Evolutionary conservation across 2,113 vertebrate species (phyloP).

Genomic region (Epinephelus lanceolatus): DNA sequence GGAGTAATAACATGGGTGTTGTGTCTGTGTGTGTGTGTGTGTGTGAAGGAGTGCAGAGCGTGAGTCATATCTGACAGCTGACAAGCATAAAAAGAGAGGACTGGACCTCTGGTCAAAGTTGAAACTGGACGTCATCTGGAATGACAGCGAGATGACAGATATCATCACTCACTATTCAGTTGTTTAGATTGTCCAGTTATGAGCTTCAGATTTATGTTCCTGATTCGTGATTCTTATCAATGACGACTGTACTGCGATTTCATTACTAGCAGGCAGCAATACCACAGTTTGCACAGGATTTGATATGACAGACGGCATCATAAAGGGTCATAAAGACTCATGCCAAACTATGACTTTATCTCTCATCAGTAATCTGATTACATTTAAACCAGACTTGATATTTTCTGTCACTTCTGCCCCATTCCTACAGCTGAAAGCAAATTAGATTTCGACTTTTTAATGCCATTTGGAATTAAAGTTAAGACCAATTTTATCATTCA

Average conservation of each 20-base stretch:
- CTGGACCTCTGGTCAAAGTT: conserved; percentile 30
- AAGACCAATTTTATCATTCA: no score
- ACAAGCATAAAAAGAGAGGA: conserved; percentile 34
- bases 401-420: not conserved
- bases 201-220: conserved; percentile 38
- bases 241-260: not conserved
- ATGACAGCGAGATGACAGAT: conserved; percentile 40
- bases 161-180: conserved; percentile 32
- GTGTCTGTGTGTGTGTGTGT: conserved; percentile 14
- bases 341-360: conserved; percentile 1
- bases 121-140: conserved; percentile 42
- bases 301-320: conserved; percentile 7
- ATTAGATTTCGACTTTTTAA: no score
- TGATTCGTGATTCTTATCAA: conserved; percentile 18
- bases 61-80: conserved; percentile 53
- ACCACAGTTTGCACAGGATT: not conserved
- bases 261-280: not conserved
- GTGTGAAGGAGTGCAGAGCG: conserved; percentile 41
- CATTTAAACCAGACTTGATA: conserved; percentile 9
- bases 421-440: not conserved
- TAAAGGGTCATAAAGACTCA: not conserved
- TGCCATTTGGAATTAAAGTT: no score
- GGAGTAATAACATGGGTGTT: conserved; percentile 43
- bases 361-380: conserved; percentile 15
- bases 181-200: conserved; percentile 36